Base-by-base conservation (phyloP, 2,888 invertebrate genomes). In the Epistrophe eligans region DNA sequence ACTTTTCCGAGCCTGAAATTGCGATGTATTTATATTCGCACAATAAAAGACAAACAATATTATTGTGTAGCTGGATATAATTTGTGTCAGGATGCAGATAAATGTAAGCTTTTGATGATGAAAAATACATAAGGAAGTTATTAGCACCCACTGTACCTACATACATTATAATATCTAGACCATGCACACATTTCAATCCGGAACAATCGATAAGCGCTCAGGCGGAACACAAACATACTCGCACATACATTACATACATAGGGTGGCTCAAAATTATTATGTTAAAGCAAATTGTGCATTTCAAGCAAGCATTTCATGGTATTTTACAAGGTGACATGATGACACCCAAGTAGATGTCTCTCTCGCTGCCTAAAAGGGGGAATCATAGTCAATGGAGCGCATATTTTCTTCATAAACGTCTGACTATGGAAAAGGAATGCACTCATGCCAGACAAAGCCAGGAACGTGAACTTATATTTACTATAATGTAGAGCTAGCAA, bases 351-450 rank as follows among this genome's bases (percentile, higher is more conserved):
- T 17, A 70, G 52, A 70, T 74, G 67, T 71, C 64, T 50, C 10
- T n/a, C 32, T 32, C 24, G 2, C 0, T 11, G 8, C 17, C 40
- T 40, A 19, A 13, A 40, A 9, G 24, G 40, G 8, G 52, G 60
- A 74, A 62, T 81, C 55, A 62, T 52, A 82, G 38, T 76, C 70
- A 76, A 81, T 81, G 48, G 81, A 76, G 81, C 64, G 70, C n/a
- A 57, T 43, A 77, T 43, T 72, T 72, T 55, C 5, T 52, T 64
- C 48, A 76, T 48, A 45, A 50, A 64, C 40, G 71, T 57, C 45
- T 55, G 6, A n/a, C 43, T 43, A 17, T 19, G 43, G 77, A 28
- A 32, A 32, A 66, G 57, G 57, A 64, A 72, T 72, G 48, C 71
- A 66, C 35, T 71, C 82, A 72, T 82, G 77, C 64, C 57, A 57